Percentiles rank a stretch among this genome's conserved stretches.
These are phyloP conservation scores for Pelmatolapia mariae DNA, from an alignment of 2,113 vertebrate genomes.

Conservation along the genomic window DNA sequence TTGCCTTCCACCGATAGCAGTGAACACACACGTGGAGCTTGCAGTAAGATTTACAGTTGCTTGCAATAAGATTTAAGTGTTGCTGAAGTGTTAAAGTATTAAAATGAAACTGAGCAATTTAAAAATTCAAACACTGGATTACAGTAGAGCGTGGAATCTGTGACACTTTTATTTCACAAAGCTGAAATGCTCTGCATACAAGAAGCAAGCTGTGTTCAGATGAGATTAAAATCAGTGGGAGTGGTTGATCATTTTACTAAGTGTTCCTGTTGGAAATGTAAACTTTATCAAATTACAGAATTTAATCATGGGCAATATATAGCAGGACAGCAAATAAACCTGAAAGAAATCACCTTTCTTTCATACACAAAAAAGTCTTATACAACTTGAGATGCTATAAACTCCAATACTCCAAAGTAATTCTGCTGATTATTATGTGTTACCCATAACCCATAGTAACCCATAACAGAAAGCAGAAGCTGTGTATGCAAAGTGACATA, in stretches of 20 bases:
- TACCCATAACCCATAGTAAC: background rate
- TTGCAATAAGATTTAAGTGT: background rate
- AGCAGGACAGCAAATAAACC: background rate
- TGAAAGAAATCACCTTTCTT: background rate
- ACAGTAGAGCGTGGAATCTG: background rate
- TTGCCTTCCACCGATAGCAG: constrained; percentile 23
- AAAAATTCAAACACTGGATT: background rate
- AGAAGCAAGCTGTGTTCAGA: background rate
- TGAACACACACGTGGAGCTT: background rate
- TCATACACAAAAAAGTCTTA: background rate
- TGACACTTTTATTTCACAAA: background rate
- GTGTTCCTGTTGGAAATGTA: background rate
- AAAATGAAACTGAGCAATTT: background rate
- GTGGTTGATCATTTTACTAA: background rate
- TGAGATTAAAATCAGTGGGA: background rate
- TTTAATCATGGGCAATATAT: background rate
- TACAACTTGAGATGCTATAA: background rate
- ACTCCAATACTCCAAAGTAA: background rate
- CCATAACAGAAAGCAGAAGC: background rate
- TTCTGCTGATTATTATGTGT: background rate
- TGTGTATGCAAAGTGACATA: background rate
- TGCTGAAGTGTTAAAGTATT: background rate
- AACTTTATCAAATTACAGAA: background rate
- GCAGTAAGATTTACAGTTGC: background rate
- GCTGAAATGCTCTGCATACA: background rate